These are phyloP conservation scores for Drosophila borborema DNA, from an alignment of 2,888 invertebrate genomes.

Conservation along the genomic window DNA sequence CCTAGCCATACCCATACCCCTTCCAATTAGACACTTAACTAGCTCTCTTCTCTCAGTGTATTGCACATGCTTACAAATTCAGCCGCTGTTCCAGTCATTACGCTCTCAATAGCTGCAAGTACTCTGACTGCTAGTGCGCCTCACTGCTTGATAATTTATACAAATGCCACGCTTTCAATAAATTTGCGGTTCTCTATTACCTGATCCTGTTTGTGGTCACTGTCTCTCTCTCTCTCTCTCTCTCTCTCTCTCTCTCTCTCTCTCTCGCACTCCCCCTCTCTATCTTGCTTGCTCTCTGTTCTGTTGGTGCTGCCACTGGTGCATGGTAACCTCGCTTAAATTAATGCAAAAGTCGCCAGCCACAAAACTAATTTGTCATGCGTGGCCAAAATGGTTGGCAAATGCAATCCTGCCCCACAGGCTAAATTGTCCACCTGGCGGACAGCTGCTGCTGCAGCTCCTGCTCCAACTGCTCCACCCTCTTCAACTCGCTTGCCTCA, in stretches of 20 bases:
- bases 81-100: constrained; percentile 20
- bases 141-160: constrained; percentile 46
- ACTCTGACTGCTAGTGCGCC: background rate
- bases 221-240: background rate
- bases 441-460: background rate
- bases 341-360: constrained; percentile 71
- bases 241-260: background rate
- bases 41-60: background rate
- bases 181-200: constrained; percentile 79
- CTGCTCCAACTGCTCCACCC: background rate
- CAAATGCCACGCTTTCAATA: constrained; percentile 71
- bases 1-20: background rate
- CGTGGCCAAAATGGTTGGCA: constrained; percentile 58
- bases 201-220: constrained; percentile 58
- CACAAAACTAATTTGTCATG: constrained; percentile 80
- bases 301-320: background rate
- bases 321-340: constrained; percentile 62
- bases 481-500: background rate
- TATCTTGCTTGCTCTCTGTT: background rate
- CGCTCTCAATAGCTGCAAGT: constrained; percentile 3
- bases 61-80: background rate
- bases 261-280: background rate
- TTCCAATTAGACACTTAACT: background rate
- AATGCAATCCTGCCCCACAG: constrained; percentile 11
- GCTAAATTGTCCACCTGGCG: constrained; percentile 11